Conservation (phyloP, 1,140 invertebrate species). For the Babylonia areolata region DNA sequence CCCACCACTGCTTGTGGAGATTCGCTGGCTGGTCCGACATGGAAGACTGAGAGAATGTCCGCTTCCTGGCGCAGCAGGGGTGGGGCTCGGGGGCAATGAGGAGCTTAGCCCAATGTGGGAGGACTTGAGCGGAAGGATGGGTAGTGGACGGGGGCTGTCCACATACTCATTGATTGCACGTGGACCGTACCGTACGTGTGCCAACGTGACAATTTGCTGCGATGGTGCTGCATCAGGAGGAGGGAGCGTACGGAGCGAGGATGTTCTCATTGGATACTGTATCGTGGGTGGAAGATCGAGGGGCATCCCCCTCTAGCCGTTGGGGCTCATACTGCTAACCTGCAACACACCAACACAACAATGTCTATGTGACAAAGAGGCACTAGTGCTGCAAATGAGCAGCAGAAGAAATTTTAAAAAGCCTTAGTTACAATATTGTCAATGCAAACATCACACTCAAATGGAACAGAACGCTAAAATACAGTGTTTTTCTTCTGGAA, state of each 20-base stretch:
- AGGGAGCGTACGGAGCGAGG: conserved; percentile 51
- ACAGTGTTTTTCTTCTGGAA: too few relatives aligned
- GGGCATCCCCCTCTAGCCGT: conserved; percentile 25
- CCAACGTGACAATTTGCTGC: conserved; percentile 62
- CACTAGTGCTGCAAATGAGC: too few relatives aligned
- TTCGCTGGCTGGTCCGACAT: background rate
- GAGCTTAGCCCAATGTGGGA: conserved; percentile 35
- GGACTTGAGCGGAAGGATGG: conserved; percentile 45
- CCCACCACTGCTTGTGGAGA: background rate
- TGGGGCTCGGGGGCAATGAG: conserved; percentile 42
- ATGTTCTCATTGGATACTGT: conserved; percentile 41
- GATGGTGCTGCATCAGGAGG: conserved; percentile 42
- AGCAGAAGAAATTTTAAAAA: too few relatives aligned
- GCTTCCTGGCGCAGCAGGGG: conserved; percentile 3
- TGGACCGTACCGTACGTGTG: conserved; percentile 67
- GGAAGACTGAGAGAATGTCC: conserved; percentile 19
- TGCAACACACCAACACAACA: conserved; percentile 1
- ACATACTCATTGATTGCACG: conserved; percentile 73
- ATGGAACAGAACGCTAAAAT: too few relatives aligned
- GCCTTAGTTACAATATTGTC: too few relatives aligned
- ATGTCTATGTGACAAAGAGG: too few relatives aligned
- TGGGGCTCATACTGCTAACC: conserved; percentile 21
- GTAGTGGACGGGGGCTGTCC: conserved; percentile 63
- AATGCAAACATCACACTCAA: too few relatives aligned
- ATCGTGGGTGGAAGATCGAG: background rate